Base-by-base conservation (phyloP, 2,113 vertebrate species). In the Neodon shergylaensis region DNA sequence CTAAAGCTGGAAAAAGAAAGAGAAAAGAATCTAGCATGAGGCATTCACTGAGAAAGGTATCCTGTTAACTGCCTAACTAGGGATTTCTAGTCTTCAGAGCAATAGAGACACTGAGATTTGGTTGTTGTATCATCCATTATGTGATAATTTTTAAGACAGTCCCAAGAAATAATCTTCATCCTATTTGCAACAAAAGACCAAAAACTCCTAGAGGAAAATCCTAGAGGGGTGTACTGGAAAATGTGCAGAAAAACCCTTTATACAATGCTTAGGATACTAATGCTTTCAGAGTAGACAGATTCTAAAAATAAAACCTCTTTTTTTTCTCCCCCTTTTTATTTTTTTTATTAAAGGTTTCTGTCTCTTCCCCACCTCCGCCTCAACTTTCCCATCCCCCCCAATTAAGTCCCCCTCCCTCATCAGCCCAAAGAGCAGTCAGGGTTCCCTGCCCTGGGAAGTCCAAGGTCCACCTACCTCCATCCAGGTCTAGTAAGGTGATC, bases 141-240 rank as follows among this genome's bases (percentile, higher is more conserved):
- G 33, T 42, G 9, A 31, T 74, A 61, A 79, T 90, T 93, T 91
- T 58, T n/a, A 94, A 10, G 28, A 24, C 3, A 76, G 14, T 13
- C 13, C 21, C 85, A 24, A 63, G 5, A n/a, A 42, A 44, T 5
- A 26, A 83, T n/a, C 4, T 4, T 3, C 17, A 6, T 7, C 88
- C 31, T 95, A 5, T 52, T 88, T 65, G 66, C 16, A 49, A 65
- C 33, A 19, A 21, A 88, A n/a, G 6, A 5, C 11, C 11, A n/a
- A 14, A 39, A 5, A 72, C 44, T 1, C 36, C 11, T n/a, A 14
- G 0, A 7, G 8, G 72, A 49, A 92, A 90, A 26, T 4, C 77
- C 1, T 58, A 8, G 16, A 39, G 10, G 31, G 10, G 13, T 6
- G 4, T 7, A 1, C 28, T 66, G 5, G 9, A 3, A 0, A 36